Evolutionary conservation across 2,888 invertebrate species (phyloP).

Genomic region (Xanthorhoe designata): DNA sequence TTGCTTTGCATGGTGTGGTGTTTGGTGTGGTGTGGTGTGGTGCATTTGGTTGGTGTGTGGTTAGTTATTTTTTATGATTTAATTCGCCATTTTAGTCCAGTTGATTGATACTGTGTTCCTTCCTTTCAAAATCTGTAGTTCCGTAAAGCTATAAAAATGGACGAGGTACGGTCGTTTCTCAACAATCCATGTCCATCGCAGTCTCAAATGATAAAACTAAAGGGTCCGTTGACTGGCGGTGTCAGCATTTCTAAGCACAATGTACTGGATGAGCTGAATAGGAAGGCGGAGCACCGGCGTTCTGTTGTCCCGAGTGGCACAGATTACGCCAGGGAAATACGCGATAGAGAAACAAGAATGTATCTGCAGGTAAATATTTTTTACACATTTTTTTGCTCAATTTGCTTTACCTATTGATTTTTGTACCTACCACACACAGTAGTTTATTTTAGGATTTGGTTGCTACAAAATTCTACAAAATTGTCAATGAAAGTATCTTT

Average conservation of each 20-base stretch:
- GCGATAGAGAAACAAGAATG: constrained; percentile 61
- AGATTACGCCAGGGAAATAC: constrained; percentile 69
- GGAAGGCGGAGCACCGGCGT: constrained; percentile 68
- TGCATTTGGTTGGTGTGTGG: too few relatives aligned
- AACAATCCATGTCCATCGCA: constrained; percentile 64
- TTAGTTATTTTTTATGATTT: too few relatives aligned
- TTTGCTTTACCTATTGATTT: too few relatives aligned
- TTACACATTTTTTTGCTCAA: neutral
- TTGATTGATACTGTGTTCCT: too few relatives aligned
- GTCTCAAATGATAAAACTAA: constrained; percentile 61
- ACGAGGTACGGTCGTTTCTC: constrained; percentile 73
- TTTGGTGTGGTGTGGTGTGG: too few relatives aligned
- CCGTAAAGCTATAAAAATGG: constrained; percentile 46
- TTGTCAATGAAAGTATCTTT: too few relatives aligned
- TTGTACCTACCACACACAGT: too few relatives aligned
- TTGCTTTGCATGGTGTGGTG: too few relatives aligned
- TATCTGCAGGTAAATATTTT: constrained; percentile 65
- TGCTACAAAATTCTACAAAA: too few relatives aligned
- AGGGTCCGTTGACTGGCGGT: constrained; percentile 70
- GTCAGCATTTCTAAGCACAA: constrained; percentile 66
- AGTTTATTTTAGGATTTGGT: too few relatives aligned
- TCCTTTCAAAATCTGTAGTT: neutral
- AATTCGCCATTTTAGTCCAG: too few relatives aligned
- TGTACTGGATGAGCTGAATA: constrained; percentile 56
- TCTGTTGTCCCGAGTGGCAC: constrained; percentile 64